phyloP scores from a whole-genome alignment of 2,797 vertebrate genomes.

The Intellagama lesueurii region DNA sequence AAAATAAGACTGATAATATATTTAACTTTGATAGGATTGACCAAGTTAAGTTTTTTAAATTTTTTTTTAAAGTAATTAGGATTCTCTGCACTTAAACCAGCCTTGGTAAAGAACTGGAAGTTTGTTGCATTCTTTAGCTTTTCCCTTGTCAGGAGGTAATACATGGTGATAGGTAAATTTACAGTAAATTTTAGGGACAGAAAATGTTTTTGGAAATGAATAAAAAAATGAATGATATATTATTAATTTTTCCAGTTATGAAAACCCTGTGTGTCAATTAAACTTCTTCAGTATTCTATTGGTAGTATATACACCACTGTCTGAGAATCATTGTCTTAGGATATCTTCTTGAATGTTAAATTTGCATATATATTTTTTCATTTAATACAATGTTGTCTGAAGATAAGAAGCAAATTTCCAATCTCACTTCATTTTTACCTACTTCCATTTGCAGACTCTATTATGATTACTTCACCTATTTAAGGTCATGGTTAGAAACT shows the following conservation, averaged over 20 bases:
- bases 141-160: background rate
- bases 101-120: background rate
- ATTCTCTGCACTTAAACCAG: background rate
- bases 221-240: too few species aligned
- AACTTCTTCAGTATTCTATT: too few species aligned
- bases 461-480: conserved; percentile 25
- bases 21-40: background rate
- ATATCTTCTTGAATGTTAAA: background rate
- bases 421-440: conserved; percentile 11
- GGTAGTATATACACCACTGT: too few species aligned
- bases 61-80: background rate
- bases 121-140: background rate
- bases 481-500: conserved; percentile 1
- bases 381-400: background rate
- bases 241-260: too few species aligned
- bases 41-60: too few species aligned
- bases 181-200: too few species aligned
- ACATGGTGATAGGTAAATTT: too few species aligned
- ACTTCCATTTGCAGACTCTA: conserved; percentile 3
- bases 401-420: conserved; percentile 21
- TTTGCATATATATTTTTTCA: background rate
- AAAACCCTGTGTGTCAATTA: too few species aligned
- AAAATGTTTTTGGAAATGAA: too few species aligned
- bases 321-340: background rate
- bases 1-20: background rate